A percentile compares a stretch with the other conserved stretches of the same genome.
These are phyloP conservation scores for Carduelis carduelis DNA, from an alignment of 2,797 vertebrate species.

Conservation along the genomic window DNA sequence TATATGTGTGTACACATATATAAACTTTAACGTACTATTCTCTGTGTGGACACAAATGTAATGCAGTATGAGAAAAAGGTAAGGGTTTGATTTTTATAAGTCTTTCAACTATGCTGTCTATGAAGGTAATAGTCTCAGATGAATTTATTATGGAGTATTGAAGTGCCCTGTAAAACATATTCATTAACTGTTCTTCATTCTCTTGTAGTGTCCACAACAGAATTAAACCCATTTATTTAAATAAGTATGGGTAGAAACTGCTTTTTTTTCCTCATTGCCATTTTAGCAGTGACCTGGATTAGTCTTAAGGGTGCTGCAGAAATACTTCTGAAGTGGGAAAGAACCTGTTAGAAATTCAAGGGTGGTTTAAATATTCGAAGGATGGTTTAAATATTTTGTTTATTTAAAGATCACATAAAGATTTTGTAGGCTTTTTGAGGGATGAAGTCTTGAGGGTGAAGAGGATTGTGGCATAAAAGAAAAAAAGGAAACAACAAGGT, in stretches of 20 bases:
- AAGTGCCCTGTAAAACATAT: not conserved
- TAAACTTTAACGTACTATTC: not conserved
- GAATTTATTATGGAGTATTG: not conserved
- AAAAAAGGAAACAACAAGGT: not conserved
- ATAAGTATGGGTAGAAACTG: not conserved
- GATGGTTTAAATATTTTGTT: not conserved
- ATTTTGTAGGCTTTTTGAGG: not conserved
- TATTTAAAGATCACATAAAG: not conserved
- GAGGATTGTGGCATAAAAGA: not conserved
- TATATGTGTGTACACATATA: fast-evolving
- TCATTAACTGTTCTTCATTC: not conserved
- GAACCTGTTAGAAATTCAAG: not conserved
- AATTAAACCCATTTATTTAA: not conserved
- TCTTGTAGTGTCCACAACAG: not conserved
- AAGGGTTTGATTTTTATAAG: not conserved
- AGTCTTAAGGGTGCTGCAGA: not conserved
- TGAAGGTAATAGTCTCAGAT: not conserved
- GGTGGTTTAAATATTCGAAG: not conserved
- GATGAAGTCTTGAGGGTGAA: not conserved
- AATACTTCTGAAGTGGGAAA: not conserved
- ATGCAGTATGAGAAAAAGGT: not conserved
- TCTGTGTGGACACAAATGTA: not conserved
- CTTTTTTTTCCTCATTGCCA: not conserved
- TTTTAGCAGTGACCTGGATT: not conserved
- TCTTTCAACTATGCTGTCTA: not conserved